A percentile compares a stretch with the other conserved stretches of the same genome.
These are phyloP conservation scores for Atta cephalotes DNA, from an alignment of 1,140 invertebrate genomes.

Conservation along the genomic window DNA sequence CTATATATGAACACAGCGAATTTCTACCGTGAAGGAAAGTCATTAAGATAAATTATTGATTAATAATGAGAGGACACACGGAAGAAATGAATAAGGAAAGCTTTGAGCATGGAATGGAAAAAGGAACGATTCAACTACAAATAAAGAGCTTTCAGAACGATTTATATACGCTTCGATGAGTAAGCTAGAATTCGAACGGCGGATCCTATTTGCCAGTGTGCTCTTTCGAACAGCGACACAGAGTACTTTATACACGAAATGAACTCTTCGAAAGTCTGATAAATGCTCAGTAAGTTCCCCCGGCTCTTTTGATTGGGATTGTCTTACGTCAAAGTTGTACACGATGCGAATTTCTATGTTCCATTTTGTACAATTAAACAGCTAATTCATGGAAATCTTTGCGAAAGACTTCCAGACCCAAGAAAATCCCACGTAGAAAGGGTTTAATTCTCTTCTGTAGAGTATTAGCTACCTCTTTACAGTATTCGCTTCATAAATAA, in stretches of 20 bases:
- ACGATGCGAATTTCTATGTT: conserved; percentile 8
- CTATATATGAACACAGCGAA: neutral
- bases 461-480: neutral
- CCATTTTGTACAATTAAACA: conserved; percentile 29
- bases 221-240: conserved; percentile 12
- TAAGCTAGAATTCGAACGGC: conserved; percentile 27
- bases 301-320: conserved; percentile 33
- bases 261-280: conserved; percentile 42
- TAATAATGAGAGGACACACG: conserved; percentile 15
- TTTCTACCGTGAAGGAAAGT: neutral
- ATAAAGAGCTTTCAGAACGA: conserved; percentile 33
- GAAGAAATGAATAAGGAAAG: neutral
- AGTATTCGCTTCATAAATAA: conserved; percentile 28
- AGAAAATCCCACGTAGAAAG: conserved; percentile 14
- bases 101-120: neutral
- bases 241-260: conserved; percentile 1
- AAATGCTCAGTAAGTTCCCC: conserved; percentile 30
- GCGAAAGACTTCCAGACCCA: neutral
- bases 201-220: conserved; percentile 27
- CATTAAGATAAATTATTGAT: conserved; percentile 25
- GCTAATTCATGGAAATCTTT: conserved; percentile 37
- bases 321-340: neutral
- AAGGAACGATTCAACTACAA: neutral
- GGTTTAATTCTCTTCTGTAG: conserved; percentile 14
- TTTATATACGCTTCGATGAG: neutral